A percentile compares a stretch with the other conserved stretches of the same genome.
phyloP scores from a whole-genome alignment of 2,797 vertebrate genomes.

The Alcedo quadribrachys region DNA sequence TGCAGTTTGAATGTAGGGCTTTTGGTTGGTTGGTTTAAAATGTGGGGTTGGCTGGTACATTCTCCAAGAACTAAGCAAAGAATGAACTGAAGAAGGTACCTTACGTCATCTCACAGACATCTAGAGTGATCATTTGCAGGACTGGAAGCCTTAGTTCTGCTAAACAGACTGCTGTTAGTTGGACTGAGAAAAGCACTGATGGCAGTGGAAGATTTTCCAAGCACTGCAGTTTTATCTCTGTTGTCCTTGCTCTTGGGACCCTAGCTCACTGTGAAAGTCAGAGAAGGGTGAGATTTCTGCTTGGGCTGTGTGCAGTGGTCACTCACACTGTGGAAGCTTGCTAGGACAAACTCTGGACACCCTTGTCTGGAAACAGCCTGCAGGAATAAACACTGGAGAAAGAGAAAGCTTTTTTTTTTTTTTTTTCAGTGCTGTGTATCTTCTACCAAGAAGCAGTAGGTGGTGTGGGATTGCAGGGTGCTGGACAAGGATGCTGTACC shows the following conservation, averaged over 20 bases:
- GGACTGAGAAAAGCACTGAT: not conserved
- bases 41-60: not conserved
- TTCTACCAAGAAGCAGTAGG: not conserved
- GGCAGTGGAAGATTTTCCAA: not conserved
- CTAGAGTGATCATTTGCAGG: not conserved
- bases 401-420: not conserved
- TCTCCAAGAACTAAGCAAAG: not conserved
- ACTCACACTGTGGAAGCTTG: not conserved
- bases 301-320: fast-evolving
- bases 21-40: not conserved
- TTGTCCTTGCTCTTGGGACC: not conserved
- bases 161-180: not conserved
- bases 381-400: not conserved
- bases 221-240: fast-evolving
- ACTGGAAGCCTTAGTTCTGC: not conserved
- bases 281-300: not conserved
- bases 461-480: not conserved
- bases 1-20: not conserved
- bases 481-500: fast-evolving
- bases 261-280: not conserved
- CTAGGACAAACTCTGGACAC: not conserved
- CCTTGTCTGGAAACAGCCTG: not conserved
- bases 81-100: not conserved
- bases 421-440: not conserved
- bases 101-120: not conserved